Evolutionary conservation across 2,113 vertebrate species (phyloP).

Genomic region (Apeltes quadracus): DNA sequence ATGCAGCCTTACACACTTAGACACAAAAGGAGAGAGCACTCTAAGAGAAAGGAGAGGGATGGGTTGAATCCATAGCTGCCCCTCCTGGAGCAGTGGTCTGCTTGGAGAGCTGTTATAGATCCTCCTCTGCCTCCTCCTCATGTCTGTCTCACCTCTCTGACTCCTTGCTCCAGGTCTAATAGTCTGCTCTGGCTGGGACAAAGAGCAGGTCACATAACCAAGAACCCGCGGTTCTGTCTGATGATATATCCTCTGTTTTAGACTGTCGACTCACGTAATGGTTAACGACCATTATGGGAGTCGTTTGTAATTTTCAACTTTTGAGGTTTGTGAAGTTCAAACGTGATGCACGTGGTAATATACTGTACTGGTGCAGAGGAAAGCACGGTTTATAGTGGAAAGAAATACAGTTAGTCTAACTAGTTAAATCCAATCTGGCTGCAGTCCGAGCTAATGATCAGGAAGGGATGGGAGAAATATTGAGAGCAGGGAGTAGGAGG

Average conservation of each 20-base stretch:
- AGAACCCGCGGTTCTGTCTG: slow-evolving; percentile 34
- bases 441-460: slow-evolving; percentile 66
- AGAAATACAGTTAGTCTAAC: slow-evolving; percentile 36
- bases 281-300: not conserved
- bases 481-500: slow-evolving; percentile 61
- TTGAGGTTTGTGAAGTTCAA: slow-evolving; percentile 1
- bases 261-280: not conserved
- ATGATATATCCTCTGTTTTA: slow-evolving; percentile 27
- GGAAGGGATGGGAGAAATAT: slow-evolving; percentile 54
- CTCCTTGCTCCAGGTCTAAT: slow-evolving; percentile 71
- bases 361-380: not conserved
- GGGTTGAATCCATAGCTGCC: slow-evolving; percentile 64
- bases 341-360: not conserved
- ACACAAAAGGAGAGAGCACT: slow-evolving; percentile 62
- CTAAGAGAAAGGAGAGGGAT: slow-evolving; percentile 56
- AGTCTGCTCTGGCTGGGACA: slow-evolving; percentile 65
- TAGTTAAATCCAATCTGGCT: slow-evolving; percentile 62
- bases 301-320: not conserved
- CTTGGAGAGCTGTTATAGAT: slow-evolving; percentile 71
- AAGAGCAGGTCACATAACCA: slow-evolving; percentile 67
- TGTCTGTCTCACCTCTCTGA: slow-evolving; percentile 67
- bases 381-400: slow-evolving; percentile 7
- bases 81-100: slow-evolving; percentile 58
- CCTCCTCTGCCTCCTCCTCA: slow-evolving; percentile 61
- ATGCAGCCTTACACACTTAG: slow-evolving; percentile 44